phyloP scores from a whole-genome alignment of 2,797 vertebrate species.

The Hydrophis major region DNA sequence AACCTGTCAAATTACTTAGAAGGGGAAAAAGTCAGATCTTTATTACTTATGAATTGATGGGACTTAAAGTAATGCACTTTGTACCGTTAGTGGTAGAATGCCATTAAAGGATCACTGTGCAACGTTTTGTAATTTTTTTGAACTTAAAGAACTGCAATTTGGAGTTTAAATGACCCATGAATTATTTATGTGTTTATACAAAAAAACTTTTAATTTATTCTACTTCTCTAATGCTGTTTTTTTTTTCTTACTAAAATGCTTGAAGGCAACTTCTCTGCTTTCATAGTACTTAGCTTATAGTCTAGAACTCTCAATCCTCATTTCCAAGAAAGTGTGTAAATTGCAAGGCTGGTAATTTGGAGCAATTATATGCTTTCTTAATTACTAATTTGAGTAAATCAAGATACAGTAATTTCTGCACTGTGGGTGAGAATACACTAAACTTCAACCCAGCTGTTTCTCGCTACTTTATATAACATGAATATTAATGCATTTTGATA shows the following conservation, averaged over 20 bases:
- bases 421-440: background rate
- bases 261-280: background rate
- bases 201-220: background rate
- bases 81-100: background rate
- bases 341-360: constrained; percentile 18
- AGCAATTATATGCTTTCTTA: constrained; percentile 34
- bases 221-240: background rate
- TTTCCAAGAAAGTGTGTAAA: constrained; percentile 20
- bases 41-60: background rate
- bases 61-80: background rate
- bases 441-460: constrained; percentile 33
- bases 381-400: constrained; percentile 21
- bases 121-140: background rate
- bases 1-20: background rate
- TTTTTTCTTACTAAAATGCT: background rate
- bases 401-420: constrained; percentile 17
- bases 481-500: constrained; percentile 43
- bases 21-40: background rate
- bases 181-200: background rate
- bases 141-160: background rate
- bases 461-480: constrained; percentile 13
- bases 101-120: background rate
- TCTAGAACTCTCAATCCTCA: background rate
- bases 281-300: background rate
- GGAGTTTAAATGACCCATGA: background rate